Evolutionary conservation across 37 sponge, comb jelly and placozoan genomes (phyloP).

Genomic region (Haliclona indistincta): DNA sequence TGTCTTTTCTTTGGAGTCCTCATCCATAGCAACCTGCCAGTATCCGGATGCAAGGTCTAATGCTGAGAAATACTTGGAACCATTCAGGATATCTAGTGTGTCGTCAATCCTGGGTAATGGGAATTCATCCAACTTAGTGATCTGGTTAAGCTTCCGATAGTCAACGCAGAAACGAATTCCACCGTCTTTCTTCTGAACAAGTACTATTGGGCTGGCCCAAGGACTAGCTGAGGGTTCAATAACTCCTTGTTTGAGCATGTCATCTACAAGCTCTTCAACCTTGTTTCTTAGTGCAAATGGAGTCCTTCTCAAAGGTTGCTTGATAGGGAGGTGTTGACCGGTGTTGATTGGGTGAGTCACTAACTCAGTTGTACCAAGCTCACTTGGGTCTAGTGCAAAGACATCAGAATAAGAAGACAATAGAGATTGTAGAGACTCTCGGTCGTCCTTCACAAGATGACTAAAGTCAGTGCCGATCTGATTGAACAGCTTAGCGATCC

Average conservation of each 20-base stretch:
- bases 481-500: background rate
- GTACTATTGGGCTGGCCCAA: conserved; percentile 67
- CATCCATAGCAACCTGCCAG: conserved; percentile 25
- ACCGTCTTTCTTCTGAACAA: conserved; percentile 56
- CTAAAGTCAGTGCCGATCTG: background rate
- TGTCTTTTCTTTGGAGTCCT: conserved; percentile 17
- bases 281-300: conserved; percentile 32
- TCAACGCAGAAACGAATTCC: conserved; percentile 50
- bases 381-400: conserved; percentile 41
- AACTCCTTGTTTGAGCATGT: conserved; percentile 45
- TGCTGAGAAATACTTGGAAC: conserved; percentile 5
- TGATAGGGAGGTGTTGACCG: conserved; percentile 44
- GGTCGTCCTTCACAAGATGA: background rate
- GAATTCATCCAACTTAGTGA: conserved; percentile 47
- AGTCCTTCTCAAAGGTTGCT: conserved; percentile 32
- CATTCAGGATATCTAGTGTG: conserved; percentile 44
- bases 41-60: conserved; percentile 19
- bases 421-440: no score
- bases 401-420: background rate
- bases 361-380: conserved; percentile 30
- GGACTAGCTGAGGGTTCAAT: conserved; percentile 50
- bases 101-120: conserved; percentile 67
- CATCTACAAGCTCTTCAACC: conserved; percentile 30
- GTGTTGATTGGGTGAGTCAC: conserved; percentile 44
- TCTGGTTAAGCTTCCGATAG: conserved; percentile 65